Evolutionary conservation across 2,888 invertebrate genomes (phyloP), one percentile per base, ranked within the genome.

Genomic region (Leptinotarsa haldemani): DNA sequence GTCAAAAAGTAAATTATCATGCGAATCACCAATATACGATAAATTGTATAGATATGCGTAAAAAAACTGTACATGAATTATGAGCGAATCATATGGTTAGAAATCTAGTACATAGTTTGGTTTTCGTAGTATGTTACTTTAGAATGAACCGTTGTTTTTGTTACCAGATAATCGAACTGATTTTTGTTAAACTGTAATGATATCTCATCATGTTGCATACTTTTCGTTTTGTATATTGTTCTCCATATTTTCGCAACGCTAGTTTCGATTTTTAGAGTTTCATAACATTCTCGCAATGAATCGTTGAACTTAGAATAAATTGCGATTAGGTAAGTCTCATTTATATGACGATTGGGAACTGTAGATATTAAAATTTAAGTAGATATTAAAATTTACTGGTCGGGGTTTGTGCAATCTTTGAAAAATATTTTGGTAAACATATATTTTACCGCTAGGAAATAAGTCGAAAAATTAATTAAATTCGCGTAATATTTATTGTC

Each of bases 371-470:
- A 75, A 78, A 70, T 69, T 58, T 76, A 79, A 74, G 78, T 79
- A 77, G 77, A 66, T 67, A 67, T 75, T 72, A 74, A 77, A 74
- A 66, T 70, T 78, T 78, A 71, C 74, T 80, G 84, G 84, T 84
- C 84, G 84, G 84, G 83, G 82, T 82, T 76, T 79, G 84, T 84
- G 84, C 84, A 84, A 84, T 84, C 75, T 79, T 46, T 46, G 46
- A 56, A 68, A 50, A 68, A 53, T 58, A 40, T 56, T 53, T 56
- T 56, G 68, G 68, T 53, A 56, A 56, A 68, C 48, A 40, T 40
- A 40, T 46, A 68, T 68, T 53, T 68, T 68, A 68, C 53, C 56
- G 20, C 53, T 68, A 68, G 68, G 47, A 56, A 20, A 68, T 68
- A 68, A 58, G 46, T 30, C 46, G 53, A 46, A 47, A 20, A 68